A percentile compares a stretch with the other conserved stretches of the same genome.
phyloP scores from a whole-genome alignment of 2,888 invertebrate species.

The Pristionchus fissidentatus region DNA sequence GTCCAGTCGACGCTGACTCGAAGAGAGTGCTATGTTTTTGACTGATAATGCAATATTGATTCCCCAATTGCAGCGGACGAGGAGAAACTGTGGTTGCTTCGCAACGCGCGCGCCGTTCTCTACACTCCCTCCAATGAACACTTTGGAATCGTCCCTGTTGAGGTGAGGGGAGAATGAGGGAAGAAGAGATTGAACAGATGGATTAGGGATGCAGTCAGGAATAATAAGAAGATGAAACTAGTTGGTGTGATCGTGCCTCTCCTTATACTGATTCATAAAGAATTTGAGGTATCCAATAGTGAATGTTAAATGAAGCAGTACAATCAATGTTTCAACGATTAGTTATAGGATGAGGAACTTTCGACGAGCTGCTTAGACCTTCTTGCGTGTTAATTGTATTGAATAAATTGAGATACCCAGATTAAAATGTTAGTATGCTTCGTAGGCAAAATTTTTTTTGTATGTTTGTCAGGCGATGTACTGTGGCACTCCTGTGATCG shows the following conservation, averaged over 20 bases:
- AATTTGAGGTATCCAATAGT: background rate
- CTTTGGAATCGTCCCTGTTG: conserved; percentile 98
- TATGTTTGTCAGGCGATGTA: conserved; percentile 85
- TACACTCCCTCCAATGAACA: conserved; percentile 98
- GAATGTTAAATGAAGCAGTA: too few relatives aligned
- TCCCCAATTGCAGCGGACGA: conserved; percentile 80
- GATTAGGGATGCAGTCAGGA: too few relatives aligned
- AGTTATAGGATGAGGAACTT: too few relatives aligned
- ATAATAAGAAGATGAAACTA: too few relatives aligned
- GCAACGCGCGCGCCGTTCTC: conserved; percentile 85
- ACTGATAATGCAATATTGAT: background rate
- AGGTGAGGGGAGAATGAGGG: conserved; percentile 78
- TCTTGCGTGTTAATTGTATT: too few relatives aligned
- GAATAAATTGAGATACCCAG: too few relatives aligned
- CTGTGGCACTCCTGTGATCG: conserved; percentile 91
- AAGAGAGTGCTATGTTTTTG: background rate
- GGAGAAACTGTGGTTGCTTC: conserved; percentile 87
- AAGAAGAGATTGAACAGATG: too few relatives aligned
- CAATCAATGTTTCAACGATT: too few relatives aligned
- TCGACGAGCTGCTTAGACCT: too few relatives aligned
- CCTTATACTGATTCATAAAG: too few relatives aligned
- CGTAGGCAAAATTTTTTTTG: background rate
- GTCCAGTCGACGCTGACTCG: too few relatives aligned
- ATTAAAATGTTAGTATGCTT: background rate
- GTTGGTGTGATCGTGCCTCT: too few relatives aligned